Evolutionary conservation across 2,888 invertebrate species (phyloP).

Genomic region (Liodrosophila aerea): DNA sequence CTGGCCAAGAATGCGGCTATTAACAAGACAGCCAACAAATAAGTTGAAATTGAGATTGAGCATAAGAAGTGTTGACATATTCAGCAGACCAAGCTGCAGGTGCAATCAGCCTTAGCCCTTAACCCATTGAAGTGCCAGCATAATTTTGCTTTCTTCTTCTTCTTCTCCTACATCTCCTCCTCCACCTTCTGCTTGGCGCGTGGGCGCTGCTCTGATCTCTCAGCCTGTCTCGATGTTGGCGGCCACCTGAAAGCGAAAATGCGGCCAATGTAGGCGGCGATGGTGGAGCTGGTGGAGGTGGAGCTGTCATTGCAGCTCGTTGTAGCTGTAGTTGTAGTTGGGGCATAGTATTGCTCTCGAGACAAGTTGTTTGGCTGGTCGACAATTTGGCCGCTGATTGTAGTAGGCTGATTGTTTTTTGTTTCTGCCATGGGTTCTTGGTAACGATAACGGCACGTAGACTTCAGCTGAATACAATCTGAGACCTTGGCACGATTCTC

Average conservation of each 20-base stretch:
- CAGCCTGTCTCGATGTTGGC: constrained; percentile 8
- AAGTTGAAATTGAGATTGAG: neutral
- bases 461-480: constrained; percentile 62
- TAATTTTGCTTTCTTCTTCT: constrained; percentile 6
- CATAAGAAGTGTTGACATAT: constrained; percentile 1
- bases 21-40: constrained; percentile 43
- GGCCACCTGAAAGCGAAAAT: constrained; percentile 54
- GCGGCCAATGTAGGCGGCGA: constrained; percentile 39
- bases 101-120: constrained; percentile 20
- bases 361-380: constrained; percentile 62
- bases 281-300: constrained; percentile 13
- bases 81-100: constrained; percentile 17
- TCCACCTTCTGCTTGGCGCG: constrained; percentile 1
- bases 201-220: constrained; percentile 32
- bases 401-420: constrained; percentile 55
- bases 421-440: constrained; percentile 17
- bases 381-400: constrained; percentile 50
- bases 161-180: no score
- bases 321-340: neutral
- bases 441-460: constrained; percentile 66
- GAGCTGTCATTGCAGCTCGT: neutral
- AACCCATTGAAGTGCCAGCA: constrained; percentile 23
- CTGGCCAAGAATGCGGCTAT: constrained; percentile 57
- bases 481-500: constrained; percentile 75
- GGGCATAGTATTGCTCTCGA: constrained; percentile 16